Conservation (phyloP, 2,113 vertebrate genomes). For the Malurus cyaneus region DNA sequence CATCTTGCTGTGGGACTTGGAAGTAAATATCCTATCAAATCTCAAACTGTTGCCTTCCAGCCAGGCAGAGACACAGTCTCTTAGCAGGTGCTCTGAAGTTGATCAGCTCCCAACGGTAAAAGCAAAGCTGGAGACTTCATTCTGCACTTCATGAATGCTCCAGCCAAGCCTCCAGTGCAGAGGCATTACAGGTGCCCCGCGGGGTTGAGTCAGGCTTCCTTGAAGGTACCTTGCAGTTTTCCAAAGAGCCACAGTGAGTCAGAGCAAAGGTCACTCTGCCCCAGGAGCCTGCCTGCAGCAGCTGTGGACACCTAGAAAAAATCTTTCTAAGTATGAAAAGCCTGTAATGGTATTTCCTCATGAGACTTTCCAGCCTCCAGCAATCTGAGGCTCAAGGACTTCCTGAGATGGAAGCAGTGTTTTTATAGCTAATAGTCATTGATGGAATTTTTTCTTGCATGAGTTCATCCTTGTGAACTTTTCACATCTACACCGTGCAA, state of each 20-base stretch:
- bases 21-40: neutral
- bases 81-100: neutral
- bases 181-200: fast-evolving
- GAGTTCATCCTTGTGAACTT: neutral
- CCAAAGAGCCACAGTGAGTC: neutral
- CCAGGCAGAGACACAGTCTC: neutral
- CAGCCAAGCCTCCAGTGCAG: neutral
- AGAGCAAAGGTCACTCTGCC: neutral
- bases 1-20: neutral
- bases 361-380: neutral
- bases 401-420: constrained; percentile 1
- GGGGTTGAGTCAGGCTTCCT: neutral
- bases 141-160: neutral
- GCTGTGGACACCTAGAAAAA: neutral
- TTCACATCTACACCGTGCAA: neutral
- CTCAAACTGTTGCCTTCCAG: neutral
- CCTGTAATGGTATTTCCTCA: neutral
- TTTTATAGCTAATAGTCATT: neutral
- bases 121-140: neutral
- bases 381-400: constrained; percentile 1
- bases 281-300: neutral
- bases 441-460: neutral
- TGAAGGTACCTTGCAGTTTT: fast-evolving
- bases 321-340: neutral
- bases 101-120: neutral